Evolutionary conservation across 2,888 invertebrate genomes (phyloP).

Genomic region (Chrysina gloriosa): DNA sequence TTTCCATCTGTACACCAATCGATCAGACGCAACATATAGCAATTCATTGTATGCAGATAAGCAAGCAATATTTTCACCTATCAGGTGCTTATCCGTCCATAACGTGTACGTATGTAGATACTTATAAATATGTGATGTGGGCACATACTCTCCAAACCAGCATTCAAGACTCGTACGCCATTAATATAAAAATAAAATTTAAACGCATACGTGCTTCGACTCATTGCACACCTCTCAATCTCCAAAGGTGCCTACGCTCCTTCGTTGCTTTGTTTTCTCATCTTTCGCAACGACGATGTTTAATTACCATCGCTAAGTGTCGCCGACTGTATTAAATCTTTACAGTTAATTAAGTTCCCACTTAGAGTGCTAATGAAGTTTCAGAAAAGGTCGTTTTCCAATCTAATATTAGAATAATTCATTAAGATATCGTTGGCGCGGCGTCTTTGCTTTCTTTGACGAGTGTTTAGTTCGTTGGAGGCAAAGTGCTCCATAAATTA

Average conservation of each 20-base stretch:
- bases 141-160: not conserved
- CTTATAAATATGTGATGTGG: conserved; percentile 28
- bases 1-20: not conserved
- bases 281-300: conserved; percentile 1
- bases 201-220: conserved; percentile 28
- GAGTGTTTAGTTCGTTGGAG: conserved; percentile 49
- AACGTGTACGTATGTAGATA: not conserved
- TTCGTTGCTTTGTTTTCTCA: not conserved
- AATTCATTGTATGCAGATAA: conserved; percentile 16
- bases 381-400: conserved; percentile 44
- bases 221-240: not conserved
- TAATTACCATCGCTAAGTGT: conserved; percentile 13
- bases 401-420: conserved; percentile 52
- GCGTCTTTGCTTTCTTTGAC: conserved; percentile 47
- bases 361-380: conserved; percentile 47
- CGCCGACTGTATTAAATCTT: conserved; percentile 42
- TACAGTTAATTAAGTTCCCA: conserved; percentile 47
- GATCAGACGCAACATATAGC: not conserved
- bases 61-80: conserved; percentile 4
- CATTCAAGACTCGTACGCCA: conserved; percentile 29
- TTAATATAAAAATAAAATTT: conserved; percentile 37
- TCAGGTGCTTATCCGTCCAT: not conserved
- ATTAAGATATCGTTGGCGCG: conserved; percentile 45
- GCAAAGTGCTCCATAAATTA: conserved; percentile 50
- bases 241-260: not conserved